Evolutionary conservation across 1,140 invertebrate species (phyloP).

Genomic region (Drosophila lini): DNA sequence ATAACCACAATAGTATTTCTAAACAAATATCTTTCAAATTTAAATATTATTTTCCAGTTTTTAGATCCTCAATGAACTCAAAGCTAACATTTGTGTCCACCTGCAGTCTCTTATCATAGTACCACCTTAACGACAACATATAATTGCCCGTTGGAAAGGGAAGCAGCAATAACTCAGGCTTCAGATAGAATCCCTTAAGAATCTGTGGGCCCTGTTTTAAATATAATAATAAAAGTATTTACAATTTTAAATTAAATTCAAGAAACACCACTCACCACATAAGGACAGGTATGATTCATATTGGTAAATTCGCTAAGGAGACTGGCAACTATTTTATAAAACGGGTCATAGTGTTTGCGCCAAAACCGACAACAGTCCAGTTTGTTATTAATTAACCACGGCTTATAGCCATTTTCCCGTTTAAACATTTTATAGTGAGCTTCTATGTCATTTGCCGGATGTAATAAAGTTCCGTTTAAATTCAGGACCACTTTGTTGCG

Average conservation of each 20-base stretch:
- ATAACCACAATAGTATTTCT: too few species aligned
- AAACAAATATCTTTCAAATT: too few species aligned
- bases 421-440: conserved; percentile 13
- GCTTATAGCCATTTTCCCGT: conserved; percentile 24
- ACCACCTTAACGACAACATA: neutral
- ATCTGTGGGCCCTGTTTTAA: neutral
- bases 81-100: neutral
- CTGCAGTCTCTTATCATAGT: neutral
- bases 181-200: neutral
- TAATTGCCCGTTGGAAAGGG: neutral
- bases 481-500: conserved; percentile 8
- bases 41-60: neutral
- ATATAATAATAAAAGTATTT: neutral
- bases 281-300: conserved; percentile 6
- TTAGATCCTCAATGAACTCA: neutral
- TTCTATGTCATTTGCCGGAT: neutral
- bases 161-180: neutral
- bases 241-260: neutral
- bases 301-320: neutral
- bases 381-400: neutral
- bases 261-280: neutral
- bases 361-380: conserved; percentile 1
- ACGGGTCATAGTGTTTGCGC: neutral
- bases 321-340: neutral
- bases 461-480: conserved; percentile 9